Base-by-base conservation (phyloP, 1,140 invertebrate genomes). In the Zaprionus taronus region DNA sequence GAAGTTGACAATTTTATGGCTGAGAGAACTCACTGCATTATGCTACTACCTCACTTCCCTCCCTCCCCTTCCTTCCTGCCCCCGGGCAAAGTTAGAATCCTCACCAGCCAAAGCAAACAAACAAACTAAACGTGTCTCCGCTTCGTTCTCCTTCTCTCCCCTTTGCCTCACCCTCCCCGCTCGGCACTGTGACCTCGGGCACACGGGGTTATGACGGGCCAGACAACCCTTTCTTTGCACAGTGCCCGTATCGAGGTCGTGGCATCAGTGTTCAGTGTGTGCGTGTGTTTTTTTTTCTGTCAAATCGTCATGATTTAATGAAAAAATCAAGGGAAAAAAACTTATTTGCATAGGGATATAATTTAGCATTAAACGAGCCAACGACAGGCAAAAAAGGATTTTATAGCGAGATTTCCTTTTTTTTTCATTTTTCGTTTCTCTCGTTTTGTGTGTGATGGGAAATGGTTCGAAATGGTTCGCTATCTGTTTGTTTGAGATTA, bases 251-350 rank as follows among this genome's bases (percentile, higher is more conserved):
- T 77, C 65, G 63, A 72, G 65, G 58, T 51, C 60, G 47, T 55
- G 69, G 69, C 62, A 72, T 72, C 55, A 62, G 70, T 63, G 20
- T 15, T 47, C 36, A 31, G 31, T 31, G 9, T 34, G 31, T 34
- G n/a, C n/a, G 31, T 0, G 31, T 34, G 31, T 11, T 68, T 49
- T 64, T 26, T 20, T 67, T 26, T 66, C 65, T 90, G 81, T 90
- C 85, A 90, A 90, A 90, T 90, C 85, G 85, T 90, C 85, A 90
- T 90, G 85, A 90, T 90, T 90, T 90, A 90, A 90, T 90, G 85
- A 90, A 90, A 90, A 90, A 90, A 89, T 84, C 81, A 84, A 77
- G 58, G 67, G 81, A 85, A 90, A 90, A 87, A 90, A 90, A 90
- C 81, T 77, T 90, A 90, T 90, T 90, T 90, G 81, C 85, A 90